These are phyloP conservation scores for Microcebus jonahi DNA, from an alignment of 2,113 vertebrate genomes.

Conservation along the genomic window DNA sequence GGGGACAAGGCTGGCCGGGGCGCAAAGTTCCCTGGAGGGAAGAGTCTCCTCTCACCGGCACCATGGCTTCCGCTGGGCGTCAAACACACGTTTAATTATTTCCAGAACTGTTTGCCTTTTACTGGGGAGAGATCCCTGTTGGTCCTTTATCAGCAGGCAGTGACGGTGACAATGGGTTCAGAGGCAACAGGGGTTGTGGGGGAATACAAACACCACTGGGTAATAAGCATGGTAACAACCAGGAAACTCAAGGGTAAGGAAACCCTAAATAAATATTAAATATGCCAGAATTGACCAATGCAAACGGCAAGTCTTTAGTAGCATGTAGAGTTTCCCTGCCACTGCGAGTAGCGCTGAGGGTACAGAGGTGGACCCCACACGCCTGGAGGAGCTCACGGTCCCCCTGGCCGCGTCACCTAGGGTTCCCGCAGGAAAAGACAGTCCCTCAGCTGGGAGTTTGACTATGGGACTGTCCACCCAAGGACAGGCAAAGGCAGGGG, in stretches of 20 bases:
- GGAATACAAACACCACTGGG: not conserved
- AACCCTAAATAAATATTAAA: not conserved
- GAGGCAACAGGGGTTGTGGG: not conserved
- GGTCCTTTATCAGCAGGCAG: not conserved
- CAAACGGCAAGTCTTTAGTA: not conserved
- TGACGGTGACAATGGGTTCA: not conserved
- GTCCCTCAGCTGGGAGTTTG: not conserved
- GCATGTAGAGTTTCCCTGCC: not conserved
- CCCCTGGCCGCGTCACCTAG: not conserved
- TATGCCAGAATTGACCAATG: not conserved
- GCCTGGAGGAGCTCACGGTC: not conserved
- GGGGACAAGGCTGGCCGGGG: not conserved
- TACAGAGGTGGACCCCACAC: not conserved
- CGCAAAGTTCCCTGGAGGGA: not conserved
- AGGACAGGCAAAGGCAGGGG: not conserved
- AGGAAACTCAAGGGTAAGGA: not conserved
- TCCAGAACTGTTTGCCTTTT: not conserved
- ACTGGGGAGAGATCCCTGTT: not conserved
- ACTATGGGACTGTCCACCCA: not conserved
- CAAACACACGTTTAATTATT: not conserved
- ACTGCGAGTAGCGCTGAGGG: not conserved
- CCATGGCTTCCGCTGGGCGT: not conserved
- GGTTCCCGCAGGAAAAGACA: not conserved
- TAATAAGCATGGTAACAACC: not conserved
- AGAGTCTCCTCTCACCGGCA: not conserved